Evolutionary conservation across 2,888 invertebrate species (phyloP).

Genomic region (Idaea dimidiata): DNA sequence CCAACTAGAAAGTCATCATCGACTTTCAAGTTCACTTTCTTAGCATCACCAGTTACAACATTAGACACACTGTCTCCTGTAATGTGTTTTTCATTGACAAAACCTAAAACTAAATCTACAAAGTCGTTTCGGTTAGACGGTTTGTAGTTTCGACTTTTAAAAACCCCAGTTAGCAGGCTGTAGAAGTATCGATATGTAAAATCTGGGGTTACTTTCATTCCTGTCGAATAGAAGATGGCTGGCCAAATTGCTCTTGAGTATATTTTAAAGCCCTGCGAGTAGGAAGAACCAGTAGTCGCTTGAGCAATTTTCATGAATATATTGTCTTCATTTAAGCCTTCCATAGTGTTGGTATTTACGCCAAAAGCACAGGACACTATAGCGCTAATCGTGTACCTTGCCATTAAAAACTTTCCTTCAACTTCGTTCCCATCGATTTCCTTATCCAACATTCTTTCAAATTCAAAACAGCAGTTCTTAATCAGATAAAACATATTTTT

Average conservation of each 20-base stretch:
- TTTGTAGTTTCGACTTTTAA: conserved; percentile 40
- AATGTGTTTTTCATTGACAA: conserved; percentile 41
- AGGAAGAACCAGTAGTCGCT: background rate
- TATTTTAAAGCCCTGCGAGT: background rate
- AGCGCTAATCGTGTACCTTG: conserved; percentile 53
- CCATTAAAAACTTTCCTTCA: conserved; percentile 32
- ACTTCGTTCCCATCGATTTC: conserved; percentile 24
- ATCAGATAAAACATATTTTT: conserved; percentile 57
- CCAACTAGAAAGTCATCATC: conserved; percentile 69
- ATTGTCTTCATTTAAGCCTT: conserved; percentile 24
- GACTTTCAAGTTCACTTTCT: conserved; percentile 45
- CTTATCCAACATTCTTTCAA: conserved; percentile 40
- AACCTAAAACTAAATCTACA: conserved; percentile 47
- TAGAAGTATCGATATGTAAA: conserved; percentile 42
- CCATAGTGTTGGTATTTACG: conserved; percentile 30
- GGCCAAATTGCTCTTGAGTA: conserved; percentile 50
- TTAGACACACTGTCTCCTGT: conserved; percentile 47
- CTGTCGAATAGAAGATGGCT: conserved; percentile 46
- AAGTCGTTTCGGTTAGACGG: conserved; percentile 50
- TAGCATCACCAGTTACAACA: conserved; percentile 32
- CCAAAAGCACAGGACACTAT: conserved; percentile 40
- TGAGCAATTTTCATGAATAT: conserved; percentile 28
- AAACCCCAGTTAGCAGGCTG: conserved; percentile 38
- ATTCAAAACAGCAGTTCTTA: conserved; percentile 33
- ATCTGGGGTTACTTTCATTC: conserved; percentile 39